phyloP scores from a whole-genome alignment of 92 coral and sea anemone genomes.

The Umimayanthus kanabou region DNA sequence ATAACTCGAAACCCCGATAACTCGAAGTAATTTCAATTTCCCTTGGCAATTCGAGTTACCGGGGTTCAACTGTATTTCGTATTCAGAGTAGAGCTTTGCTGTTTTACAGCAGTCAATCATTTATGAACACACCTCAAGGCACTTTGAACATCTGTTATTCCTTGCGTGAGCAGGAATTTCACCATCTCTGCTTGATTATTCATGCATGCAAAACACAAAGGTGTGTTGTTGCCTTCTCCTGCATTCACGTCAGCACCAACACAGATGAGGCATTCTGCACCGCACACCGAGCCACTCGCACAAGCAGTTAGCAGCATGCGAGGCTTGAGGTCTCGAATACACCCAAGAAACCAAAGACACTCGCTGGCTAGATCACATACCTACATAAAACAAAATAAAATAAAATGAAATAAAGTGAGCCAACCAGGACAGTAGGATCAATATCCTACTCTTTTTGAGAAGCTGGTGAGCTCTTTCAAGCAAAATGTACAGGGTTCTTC shows the following conservation, averaged over 20 bases:
- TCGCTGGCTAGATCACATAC: conserved; percentile 71
- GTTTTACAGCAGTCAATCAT: too few species aligned
- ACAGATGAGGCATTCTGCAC: conserved; percentile 79
- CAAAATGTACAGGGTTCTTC: too few species aligned
- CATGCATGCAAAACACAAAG: conserved; percentile 87
- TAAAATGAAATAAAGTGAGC: too few species aligned
- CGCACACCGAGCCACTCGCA: conserved; percentile 79
- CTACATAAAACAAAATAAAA: background rate
- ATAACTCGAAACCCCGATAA: too few species aligned
- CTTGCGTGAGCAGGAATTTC: conserved; percentile 78
- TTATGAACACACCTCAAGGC: conserved; percentile 50
- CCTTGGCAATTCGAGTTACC: too few species aligned
- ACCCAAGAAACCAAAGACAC: conserved; percentile 83
- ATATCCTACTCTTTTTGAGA: too few species aligned
- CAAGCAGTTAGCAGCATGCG: conserved; percentile 85
- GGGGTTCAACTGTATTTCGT: too few species aligned
- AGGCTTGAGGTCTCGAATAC: conserved; percentile 73
- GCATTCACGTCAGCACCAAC: conserved; percentile 95
- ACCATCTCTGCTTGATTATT: conserved; percentile 83
- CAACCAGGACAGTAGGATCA: background rate
- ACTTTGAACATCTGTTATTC: conserved; percentile 85
- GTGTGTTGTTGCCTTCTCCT: conserved; percentile 81
- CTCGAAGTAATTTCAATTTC: too few species aligned
- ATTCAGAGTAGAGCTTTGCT: too few species aligned
- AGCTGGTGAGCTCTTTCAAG: too few species aligned